Percentiles rank a stretch among this genome's conserved stretches.
Evolutionary conservation across 2,113 vertebrate species (phyloP).

Genomic region (Nothobranchius furzeri): DNA sequence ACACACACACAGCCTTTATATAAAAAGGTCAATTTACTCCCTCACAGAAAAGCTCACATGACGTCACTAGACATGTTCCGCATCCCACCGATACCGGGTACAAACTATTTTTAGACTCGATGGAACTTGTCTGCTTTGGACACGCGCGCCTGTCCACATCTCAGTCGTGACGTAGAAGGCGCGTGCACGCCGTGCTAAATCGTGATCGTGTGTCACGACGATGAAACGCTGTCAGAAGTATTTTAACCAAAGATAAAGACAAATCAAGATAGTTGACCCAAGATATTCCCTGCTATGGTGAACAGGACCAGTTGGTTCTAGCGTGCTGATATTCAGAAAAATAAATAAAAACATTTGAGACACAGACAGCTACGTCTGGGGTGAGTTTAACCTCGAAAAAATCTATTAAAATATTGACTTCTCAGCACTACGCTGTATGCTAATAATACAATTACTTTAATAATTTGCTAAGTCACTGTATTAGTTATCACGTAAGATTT

Average conservation of each 20-base stretch:
- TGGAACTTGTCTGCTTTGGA: constrained; percentile 66
- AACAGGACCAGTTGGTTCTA: neutral
- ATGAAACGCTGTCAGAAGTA: constrained; percentile 31
- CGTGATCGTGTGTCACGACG: constrained; percentile 66
- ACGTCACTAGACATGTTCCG: constrained; percentile 77
- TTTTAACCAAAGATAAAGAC: constrained; percentile 26
- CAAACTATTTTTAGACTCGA: constrained; percentile 75
- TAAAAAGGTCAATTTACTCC: constrained; percentile 73
- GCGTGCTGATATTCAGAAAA: neutral
- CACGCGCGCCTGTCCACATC: constrained; percentile 62
- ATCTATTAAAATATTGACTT: too few species aligned
- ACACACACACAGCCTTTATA: constrained; percentile 24
- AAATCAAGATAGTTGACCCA: constrained; percentile 4
- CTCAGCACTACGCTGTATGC: too few species aligned
- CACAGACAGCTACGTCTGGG: too few species aligned
- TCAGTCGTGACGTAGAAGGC: constrained; percentile 70
- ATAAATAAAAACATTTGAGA: too few species aligned
- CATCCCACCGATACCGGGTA: constrained; percentile 64
- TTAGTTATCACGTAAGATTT: too few species aligned
- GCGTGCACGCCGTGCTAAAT: constrained; percentile 60
- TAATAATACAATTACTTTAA: too few species aligned
- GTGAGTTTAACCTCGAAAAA: too few species aligned
- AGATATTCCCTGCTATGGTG: neutral
- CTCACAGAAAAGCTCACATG: constrained; percentile 67
- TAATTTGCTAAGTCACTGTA: too few species aligned